phyloP scores from a whole-genome alignment of 2,888 invertebrate genomes.

The Drosophila niveifrons region DNA sequence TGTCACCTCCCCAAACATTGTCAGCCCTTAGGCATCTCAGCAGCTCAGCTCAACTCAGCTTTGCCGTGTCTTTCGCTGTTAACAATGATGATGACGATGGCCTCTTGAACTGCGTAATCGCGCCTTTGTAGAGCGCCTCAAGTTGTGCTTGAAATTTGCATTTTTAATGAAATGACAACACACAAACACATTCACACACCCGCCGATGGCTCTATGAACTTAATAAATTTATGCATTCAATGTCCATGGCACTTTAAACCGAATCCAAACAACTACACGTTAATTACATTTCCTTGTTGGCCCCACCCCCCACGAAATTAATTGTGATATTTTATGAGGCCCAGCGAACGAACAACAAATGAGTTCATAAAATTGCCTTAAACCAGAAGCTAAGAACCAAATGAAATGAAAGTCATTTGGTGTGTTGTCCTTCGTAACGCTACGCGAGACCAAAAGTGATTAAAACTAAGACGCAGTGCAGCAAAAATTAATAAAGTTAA shows the following conservation, averaged over 20 bases:
- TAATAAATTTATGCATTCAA: conserved; percentile 18
- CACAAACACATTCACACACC: conserved; percentile 1
- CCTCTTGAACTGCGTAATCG: conserved; percentile 75
- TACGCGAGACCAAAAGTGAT: conserved; percentile 45
- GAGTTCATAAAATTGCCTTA: conserved; percentile 44
- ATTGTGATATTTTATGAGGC: conserved; percentile 46
- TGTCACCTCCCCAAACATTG: conserved; percentile 59
- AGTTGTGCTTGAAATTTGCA: conserved; percentile 72
- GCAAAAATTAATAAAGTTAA: conserved; percentile 66
- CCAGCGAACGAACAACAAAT: conserved; percentile 47
- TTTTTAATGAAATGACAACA: conserved; percentile 71
- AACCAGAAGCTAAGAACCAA: conserved; percentile 32
- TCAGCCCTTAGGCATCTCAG: conserved; percentile 27
- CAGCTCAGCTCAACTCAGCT: not conserved
- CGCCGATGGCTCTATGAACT: conserved; percentile 39
- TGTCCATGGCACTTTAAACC: not conserved
- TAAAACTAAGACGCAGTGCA: conserved; percentile 54
- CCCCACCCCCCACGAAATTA: conserved; percentile 33
- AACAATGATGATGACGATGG: conserved; percentile 35
- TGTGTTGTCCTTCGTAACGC: conserved; percentile 41
- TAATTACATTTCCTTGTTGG: conserved; percentile 47
- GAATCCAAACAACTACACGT: conserved; percentile 11
- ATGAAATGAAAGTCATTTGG: conserved; percentile 27
- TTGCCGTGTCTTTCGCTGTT: conserved; percentile 2
- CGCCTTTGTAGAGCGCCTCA: conserved; percentile 64